These are phyloP conservation scores for Caenorhabditis sp. DNA, from an alignment of 2,888 invertebrate genomes.

Conservation along the genomic window DNA sequence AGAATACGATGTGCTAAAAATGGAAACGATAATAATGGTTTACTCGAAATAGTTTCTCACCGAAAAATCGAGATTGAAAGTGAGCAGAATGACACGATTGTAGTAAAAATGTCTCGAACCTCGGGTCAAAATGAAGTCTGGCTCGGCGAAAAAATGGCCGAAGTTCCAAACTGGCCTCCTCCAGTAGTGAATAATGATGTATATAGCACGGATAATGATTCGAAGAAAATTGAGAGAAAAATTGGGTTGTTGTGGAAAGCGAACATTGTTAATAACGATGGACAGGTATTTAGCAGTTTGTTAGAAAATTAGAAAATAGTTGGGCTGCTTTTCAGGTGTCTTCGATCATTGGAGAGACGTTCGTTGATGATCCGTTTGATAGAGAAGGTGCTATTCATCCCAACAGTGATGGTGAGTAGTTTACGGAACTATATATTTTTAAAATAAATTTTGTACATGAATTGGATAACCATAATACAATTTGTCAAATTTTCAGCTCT, in stretches of 20 bases:
- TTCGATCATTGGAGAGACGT: constrained; percentile 45
- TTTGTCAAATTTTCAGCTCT: neutral
- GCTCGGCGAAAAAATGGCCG: neutral
- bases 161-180: constrained; percentile 34
- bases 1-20: constrained; percentile 34
- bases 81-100: constrained; percentile 31
- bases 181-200: constrained; percentile 16
- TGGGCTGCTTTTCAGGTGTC: constrained; percentile 20
- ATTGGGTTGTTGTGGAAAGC: constrained; percentile 62
- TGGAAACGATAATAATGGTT: neutral
- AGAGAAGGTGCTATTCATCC: neutral
- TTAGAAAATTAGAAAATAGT: neutral
- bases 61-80: constrained; percentile 28
- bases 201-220: constrained; percentile 7
- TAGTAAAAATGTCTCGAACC: neutral
- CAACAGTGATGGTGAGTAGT: neutral
- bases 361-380: constrained; percentile 44
- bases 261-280: constrained; percentile 54
- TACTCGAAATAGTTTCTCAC: constrained; percentile 8
- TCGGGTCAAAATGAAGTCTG: constrained; percentile 5
- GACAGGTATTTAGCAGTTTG: constrained; percentile 35
- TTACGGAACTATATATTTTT: too few relatives aligned
- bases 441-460: too few relatives aligned
- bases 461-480: too few relatives aligned
- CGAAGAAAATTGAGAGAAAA: constrained; percentile 15